Percentiles rank a stretch among this genome's conserved stretches.
Evolutionary conservation across 2,797 vertebrate genomes (phyloP).

Genomic region (Oreortyx pictus): DNA sequence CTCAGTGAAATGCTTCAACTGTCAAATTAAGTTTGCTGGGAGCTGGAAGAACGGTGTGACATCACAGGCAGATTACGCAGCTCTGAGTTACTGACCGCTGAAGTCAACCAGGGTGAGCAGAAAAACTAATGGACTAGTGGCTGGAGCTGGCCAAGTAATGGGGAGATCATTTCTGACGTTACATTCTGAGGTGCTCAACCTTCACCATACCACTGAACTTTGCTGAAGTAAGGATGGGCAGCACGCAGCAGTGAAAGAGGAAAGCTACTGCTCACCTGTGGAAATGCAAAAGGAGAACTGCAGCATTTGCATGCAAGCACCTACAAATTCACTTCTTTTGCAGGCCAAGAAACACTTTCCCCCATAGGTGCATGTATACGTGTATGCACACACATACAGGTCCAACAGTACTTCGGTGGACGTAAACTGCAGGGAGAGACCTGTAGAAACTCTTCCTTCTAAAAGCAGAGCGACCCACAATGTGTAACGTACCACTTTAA

Average conservation of each 20-base stretch:
- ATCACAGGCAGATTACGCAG: neutral
- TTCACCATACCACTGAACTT: neutral
- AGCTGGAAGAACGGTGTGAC: neutral
- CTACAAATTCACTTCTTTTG: neutral
- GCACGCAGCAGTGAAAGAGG: fast-evolving
- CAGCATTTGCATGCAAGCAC: neutral
- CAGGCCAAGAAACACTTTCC: neutral
- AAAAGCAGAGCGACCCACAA: neutral
- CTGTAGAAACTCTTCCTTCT: neutral
- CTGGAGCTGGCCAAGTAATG: neutral
- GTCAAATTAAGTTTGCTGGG: neutral
- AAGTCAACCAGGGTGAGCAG: constrained; percentile 5
- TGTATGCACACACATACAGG: fast-evolving
- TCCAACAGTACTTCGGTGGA: neutral
- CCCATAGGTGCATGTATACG: fast-evolving
- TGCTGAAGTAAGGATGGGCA: neutral
- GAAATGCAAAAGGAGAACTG: neutral
- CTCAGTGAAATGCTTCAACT: neutral
- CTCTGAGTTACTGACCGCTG: neutral
- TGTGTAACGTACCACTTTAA: neutral
- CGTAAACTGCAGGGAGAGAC: neutral
- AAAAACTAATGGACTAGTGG: neutral
- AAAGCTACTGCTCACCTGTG: neutral
- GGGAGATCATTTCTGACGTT: neutral
- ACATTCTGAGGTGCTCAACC: neutral